Percentiles rank a stretch among this genome's conserved stretches.
phyloP scores from a whole-genome alignment of 2,888 invertebrate species.

The Acrocyrtus sp. region DNA sequence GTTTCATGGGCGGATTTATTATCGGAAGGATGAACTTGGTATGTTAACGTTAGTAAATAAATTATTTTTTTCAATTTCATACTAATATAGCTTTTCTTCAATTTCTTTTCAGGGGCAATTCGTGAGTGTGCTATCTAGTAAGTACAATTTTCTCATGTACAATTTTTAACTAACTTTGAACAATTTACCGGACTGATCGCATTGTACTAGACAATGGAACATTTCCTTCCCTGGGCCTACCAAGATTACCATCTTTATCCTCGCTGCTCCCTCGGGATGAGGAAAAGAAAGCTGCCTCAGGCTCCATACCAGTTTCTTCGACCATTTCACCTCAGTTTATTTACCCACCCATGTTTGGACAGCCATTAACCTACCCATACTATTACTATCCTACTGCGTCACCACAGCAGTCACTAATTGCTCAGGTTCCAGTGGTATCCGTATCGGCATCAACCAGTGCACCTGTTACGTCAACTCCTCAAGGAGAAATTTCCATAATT shows the following conservation, averaged over 20 bases:
- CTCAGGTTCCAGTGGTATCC: not conserved
- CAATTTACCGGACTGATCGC: not conserved
- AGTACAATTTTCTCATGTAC: not conserved
- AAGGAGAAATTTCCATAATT: not conserved
- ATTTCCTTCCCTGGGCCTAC: too few relatives aligned
- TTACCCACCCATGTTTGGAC: not conserved
- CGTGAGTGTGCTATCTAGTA: slow-evolving; percentile 8
- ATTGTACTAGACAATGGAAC: slow-evolving; percentile 9
- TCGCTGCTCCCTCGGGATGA: not conserved
- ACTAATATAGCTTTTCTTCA: not conserved
- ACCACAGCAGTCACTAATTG: not conserved
- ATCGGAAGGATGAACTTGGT: slow-evolving; percentile 48
- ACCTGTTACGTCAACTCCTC: too few relatives aligned
- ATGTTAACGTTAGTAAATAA: slow-evolving; percentile 1
- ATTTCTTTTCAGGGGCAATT: slow-evolving; percentile 12
- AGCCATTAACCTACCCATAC: slow-evolving; percentile 1
- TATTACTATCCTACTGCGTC: not conserved
- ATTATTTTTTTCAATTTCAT: not conserved
- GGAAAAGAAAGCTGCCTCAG: not conserved
- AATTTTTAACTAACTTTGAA: not conserved
- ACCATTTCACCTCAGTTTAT: not conserved
- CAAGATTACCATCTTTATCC: not conserved
- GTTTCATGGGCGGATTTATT: slow-evolving; percentile 51
- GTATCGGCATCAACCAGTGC: too few relatives aligned
- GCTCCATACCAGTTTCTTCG: not conserved